Evolutionary conservation across 2,888 invertebrate species (phyloP), one percentile per base, ranked within the genome.

Genomic region (Drepana falcataria): DNA sequence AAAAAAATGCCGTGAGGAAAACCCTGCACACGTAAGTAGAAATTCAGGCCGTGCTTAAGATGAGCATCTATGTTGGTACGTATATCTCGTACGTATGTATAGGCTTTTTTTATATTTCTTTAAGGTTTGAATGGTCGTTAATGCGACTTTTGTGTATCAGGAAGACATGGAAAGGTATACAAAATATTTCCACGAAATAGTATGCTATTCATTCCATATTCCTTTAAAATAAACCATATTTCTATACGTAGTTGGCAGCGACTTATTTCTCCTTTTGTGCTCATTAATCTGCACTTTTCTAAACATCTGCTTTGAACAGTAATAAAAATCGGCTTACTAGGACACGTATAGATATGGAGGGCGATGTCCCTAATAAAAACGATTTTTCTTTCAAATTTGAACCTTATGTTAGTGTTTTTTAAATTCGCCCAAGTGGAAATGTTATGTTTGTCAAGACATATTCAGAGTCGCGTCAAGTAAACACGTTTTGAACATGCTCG

Each of bases 271-370:
- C 64, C 70, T 78, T 80, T 80, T 81, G 68, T 77, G 64, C 69
- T 76, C 70, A 75, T 77, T 83, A 83, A 82, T 85, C 79, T 83
- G 75, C 79, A 77, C 75, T 77, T 81, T 80, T 76, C 73, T 77
- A 74, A 80, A 77, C 72, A 76, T 77, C 69, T 78, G 71, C 78
- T 82, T 84, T 83, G 79, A 84, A 77, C 77, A 68, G 87, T 81
- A 87, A 89, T 89, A 90, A 89, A 88, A 86, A 85, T 83, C 85
- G 85, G 80, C 87, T 89, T 87, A 85, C 72, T 63, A 64, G 74
- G 77, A 77, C 80, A 84, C 79, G 76, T 83, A 75, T 79, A 79
- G 71, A 67, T 64, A 67, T 73, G 68, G 75, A 77, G 80, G 75
- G 66, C 59, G 79, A 80, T 75, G 81, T 68, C 53, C 62, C 59